These are phyloP conservation scores for Scomber scombrus DNA, from an alignment of 2,113 vertebrate genomes.

Conservation along the genomic window DNA sequence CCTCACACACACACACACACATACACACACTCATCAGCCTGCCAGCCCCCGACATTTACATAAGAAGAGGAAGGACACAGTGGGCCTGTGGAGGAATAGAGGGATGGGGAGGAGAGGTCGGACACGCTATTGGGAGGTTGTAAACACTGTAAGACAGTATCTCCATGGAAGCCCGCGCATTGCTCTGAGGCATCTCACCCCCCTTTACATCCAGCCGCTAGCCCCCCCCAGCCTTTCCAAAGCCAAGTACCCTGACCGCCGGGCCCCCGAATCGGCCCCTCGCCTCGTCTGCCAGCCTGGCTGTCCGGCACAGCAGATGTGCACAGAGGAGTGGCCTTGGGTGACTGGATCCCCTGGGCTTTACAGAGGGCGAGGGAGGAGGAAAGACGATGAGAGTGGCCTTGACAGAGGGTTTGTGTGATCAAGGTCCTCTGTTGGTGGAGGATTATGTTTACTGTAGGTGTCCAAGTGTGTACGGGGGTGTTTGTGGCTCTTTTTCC, in stretches of 20 bases:
- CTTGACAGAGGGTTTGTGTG: constrained; percentile 64
- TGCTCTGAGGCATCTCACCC: constrained; percentile 81
- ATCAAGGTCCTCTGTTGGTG: constrained; percentile 48
- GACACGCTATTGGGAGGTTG: constrained; percentile 77
- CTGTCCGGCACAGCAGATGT: constrained; percentile 85
- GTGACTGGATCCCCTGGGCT: constrained; percentile 75
- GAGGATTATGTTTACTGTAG: constrained; percentile 38
- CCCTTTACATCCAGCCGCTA: constrained; percentile 53
- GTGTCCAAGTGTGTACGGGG: constrained; percentile 7
- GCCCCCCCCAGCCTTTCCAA: constrained; percentile 67
- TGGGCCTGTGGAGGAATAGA: constrained; percentile 72
- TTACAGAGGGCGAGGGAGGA: constrained; percentile 49
- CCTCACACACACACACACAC: constrained; percentile 20
- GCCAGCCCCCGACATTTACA: constrained; percentile 83
- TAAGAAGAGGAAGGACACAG: constrained; percentile 83
- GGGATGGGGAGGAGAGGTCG: constrained; percentile 71
- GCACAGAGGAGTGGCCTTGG: constrained; percentile 79
- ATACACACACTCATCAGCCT: constrained; percentile 56
- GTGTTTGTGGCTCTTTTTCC: not conserved
- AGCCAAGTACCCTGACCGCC: constrained; percentile 72
- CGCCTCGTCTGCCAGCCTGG: constrained; percentile 67
- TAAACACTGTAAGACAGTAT: constrained; percentile 86
- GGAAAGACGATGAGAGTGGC: constrained; percentile 60
- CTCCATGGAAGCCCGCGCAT: constrained; percentile 82
- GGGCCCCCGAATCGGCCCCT: constrained; percentile 64